Evolutionary conservation across 2,113 vertebrate genomes (phyloP).

Genomic region (Poicephalus gulielmi): DNA sequence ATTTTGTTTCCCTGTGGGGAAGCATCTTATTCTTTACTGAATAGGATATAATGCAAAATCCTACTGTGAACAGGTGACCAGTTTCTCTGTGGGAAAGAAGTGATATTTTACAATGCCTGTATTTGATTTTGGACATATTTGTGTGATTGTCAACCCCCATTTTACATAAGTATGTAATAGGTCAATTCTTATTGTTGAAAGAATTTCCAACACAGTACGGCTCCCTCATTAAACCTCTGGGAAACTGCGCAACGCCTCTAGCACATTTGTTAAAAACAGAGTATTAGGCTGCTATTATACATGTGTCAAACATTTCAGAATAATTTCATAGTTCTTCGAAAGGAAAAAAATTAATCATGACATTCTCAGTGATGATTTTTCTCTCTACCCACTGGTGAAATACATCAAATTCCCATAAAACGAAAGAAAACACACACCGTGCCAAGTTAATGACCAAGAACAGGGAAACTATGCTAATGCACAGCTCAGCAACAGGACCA

Average conservation of each 20-base stretch:
- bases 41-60: slow-evolving; percentile 52
- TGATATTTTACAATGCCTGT: slow-evolving; percentile 45
- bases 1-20: slow-evolving; percentile 53
- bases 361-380: slow-evolving; percentile 24
- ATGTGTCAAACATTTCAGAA: slow-evolving; percentile 49
- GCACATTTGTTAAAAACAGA: neutral
- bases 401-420: slow-evolving; percentile 39
- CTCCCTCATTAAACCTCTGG: slow-evolving; percentile 34
- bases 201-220: slow-evolving; percentile 23
- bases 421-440: neutral
- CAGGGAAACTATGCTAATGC: neutral
- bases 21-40: slow-evolving; percentile 49
- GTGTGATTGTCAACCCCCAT: slow-evolving; percentile 38
- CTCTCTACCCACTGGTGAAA: neutral
- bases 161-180: slow-evolving; percentile 51
- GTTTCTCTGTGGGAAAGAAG: slow-evolving; percentile 50
- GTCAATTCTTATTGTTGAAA: slow-evolving; percentile 58
- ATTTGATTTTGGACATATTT: slow-evolving; percentile 47
- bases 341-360: slow-evolving; percentile 37
- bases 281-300: slow-evolving; percentile 48
- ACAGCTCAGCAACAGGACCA: neutral
- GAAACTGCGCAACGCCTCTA: slow-evolving; percentile 38
- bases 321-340: slow-evolving; percentile 43
- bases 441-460: neutral
- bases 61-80: slow-evolving; percentile 53